Base-by-base conservation (phyloP, 2,888 invertebrate genomes). In the Lycocerus yunnanus region DNA sequence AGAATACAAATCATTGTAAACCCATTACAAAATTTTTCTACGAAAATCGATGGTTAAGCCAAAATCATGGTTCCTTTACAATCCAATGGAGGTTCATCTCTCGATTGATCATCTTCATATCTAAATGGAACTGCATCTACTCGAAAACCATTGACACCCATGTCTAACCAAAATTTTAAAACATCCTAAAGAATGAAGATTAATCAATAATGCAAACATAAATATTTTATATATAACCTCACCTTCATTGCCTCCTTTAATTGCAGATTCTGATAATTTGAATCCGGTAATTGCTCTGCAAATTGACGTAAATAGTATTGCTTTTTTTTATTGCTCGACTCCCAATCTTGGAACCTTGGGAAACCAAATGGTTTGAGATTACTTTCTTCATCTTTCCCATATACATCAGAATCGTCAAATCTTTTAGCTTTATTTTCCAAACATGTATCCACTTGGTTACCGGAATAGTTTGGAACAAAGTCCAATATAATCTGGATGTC, bases 111-210 rank as follows among this genome's bases (percentile, higher is more conserved):
- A 20, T 82, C 84, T 83, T 90, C 90, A 71, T 85, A 88, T n/a
- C 90, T 74, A 81, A 79, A 81, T 5, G 89, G 88, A 11, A 94
- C 90, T 1, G 95, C 94, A 82, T 95, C 95, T 27, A 97, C 89
- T 80, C 97, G 91, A 83, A 97, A 96, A 0, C 97, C 98, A 83
- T 95, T 94, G 0, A 97, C 91, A 0, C 96, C 97, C 81, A 92
- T 91, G 69, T 92, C 91, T 66, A 97, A 84, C 97, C 97, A 97
- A 83, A 92, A 95, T 78, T 88, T 89, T 16, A 97, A 84, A 0
- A 93, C 88, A 13, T 90, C 90, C 92, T 94, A 68, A 18, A 43
- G 43, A 13, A 18, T 43, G 27, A 60, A 70, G 8, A 63, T 15
- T 43, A 70, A 24, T 14, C 0, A 43, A 1, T 8, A 43, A n/a